Evolutionary conservation across 1,140 invertebrate species (phyloP).

Genomic region (Planococcus citri): DNA sequence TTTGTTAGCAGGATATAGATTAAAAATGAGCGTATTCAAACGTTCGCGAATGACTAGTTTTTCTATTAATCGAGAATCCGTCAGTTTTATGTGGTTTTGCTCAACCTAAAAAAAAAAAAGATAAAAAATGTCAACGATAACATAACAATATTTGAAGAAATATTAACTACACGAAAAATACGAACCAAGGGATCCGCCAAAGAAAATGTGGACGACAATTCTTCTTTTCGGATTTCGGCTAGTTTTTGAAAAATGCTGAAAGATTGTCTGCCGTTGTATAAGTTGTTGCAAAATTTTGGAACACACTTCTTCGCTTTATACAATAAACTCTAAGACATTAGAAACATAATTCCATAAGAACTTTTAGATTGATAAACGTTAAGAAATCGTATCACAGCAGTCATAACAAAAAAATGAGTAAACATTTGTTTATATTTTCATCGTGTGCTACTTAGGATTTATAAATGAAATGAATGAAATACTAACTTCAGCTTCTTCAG

Average conservation of each 20-base stretch:
- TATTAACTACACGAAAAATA: neutral
- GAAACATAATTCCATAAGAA: conserved; percentile 39
- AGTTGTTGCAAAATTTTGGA: conserved; percentile 15
- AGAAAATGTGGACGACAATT: neutral
- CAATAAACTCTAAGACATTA: conserved; percentile 35
- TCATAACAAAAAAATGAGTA: conserved; percentile 22
- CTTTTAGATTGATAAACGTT: conserved; percentile 24
- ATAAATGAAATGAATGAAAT: conserved; percentile 26
- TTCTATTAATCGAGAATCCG: conserved; percentile 66
- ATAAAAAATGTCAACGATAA: neutral
- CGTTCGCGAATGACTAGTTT: conserved; percentile 70
- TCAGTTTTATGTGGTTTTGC: conserved; percentile 37
- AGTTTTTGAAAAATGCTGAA: conserved; percentile 21
- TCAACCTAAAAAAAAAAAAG: conserved; percentile 18
- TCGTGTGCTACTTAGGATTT: too few species aligned
- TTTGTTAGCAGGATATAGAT: conserved; percentile 80
- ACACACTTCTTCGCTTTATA: conserved; percentile 25
- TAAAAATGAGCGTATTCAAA: conserved; percentile 77
- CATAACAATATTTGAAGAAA: neutral
- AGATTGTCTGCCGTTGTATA: conserved; percentile 21
- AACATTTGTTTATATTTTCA: too few species aligned
- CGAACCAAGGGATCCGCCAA: neutral
- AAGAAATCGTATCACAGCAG: conserved; percentile 23
- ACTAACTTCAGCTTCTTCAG: conserved; percentile 47
- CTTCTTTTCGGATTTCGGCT: neutral